Conservation (phyloP, 2,797 vertebrate genomes). For the Amphiprion clarkii region DNA sequence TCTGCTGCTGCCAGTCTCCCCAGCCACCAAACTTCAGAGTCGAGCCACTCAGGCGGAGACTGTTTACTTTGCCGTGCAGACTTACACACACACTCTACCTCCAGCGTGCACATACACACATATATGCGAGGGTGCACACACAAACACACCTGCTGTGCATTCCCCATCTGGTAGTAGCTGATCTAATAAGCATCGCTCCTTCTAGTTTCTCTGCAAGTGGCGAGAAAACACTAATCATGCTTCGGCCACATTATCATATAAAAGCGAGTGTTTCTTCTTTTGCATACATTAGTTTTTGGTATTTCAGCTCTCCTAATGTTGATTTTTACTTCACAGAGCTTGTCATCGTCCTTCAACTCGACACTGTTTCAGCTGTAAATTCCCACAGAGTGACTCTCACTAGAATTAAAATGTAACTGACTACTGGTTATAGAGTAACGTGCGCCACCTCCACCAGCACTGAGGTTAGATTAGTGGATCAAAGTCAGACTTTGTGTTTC, state of each 20-base stretch:
- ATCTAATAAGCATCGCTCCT: slow-evolving; percentile 22
- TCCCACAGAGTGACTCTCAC: slow-evolving; percentile 21
- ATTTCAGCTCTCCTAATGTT: slow-evolving; percentile 11
- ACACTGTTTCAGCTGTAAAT: background rate
- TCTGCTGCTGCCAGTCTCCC: slow-evolving; percentile 56
- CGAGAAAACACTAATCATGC: slow-evolving; percentile 9
- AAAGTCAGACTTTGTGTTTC: slow-evolving; percentile 80
- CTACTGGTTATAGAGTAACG: slow-evolving; percentile 78
- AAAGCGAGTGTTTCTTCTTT: slow-evolving; percentile 4
- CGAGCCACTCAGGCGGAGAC: slow-evolving; percentile 69
- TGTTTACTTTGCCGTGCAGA: slow-evolving; percentile 73
- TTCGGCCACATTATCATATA: slow-evolving; percentile 13
- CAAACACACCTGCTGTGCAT: slow-evolving; percentile 28
- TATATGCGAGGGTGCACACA: slow-evolving; percentile 7
- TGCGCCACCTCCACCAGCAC: slow-evolving; percentile 33
- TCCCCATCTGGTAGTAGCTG: slow-evolving; percentile 21
- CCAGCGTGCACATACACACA: slow-evolving; percentile 10
- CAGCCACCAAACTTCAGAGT: slow-evolving; percentile 74
- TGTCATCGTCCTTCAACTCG: background rate
- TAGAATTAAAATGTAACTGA: slow-evolving; percentile 70
- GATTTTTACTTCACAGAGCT: slow-evolving; percentile 12
- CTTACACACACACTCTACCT: slow-evolving; percentile 40
- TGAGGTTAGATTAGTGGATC: slow-evolving; percentile 71
- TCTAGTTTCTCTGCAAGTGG: slow-evolving; percentile 7
- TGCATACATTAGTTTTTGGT: background rate